phyloP scores from a whole-genome alignment of 2,113 vertebrate genomes.

The Leucopsar rothschildi region DNA sequence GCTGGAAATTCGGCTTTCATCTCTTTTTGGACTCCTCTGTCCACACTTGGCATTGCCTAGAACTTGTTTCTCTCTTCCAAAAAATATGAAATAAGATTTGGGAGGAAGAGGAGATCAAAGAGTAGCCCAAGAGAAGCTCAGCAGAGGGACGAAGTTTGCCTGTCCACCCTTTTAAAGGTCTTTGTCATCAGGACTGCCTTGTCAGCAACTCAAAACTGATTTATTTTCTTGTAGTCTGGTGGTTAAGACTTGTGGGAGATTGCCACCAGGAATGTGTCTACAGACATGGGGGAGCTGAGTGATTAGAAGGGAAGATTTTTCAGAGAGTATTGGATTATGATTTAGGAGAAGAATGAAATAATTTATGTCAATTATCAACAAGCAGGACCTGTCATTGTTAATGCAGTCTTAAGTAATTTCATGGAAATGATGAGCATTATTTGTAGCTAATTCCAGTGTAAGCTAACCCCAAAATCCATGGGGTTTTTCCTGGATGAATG shows the following conservation, averaged over 20 bases:
- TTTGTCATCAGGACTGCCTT: not conserved
- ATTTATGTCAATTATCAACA: not conserved
- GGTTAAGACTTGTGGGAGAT: not conserved
- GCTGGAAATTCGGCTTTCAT: slow-evolving; percentile 6
- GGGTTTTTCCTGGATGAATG: not conserved
- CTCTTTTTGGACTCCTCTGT: not conserved
- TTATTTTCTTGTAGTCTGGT: not conserved
- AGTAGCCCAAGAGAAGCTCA: not conserved
- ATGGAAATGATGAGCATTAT: not conserved
- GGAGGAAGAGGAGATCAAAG: not conserved
- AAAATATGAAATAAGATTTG: not conserved
- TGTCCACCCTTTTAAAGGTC: not conserved
- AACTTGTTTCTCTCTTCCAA: not conserved
- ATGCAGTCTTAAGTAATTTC: not conserved
- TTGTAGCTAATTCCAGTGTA: not conserved
- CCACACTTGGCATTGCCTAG: not conserved
- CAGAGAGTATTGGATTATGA: not conserved
- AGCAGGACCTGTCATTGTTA: not conserved
- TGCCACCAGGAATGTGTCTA: not conserved
- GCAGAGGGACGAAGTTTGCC: not conserved
- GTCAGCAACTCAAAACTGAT: not conserved
- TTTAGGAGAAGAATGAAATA: not conserved
- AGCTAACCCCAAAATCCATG: not conserved
- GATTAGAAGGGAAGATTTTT: not conserved
- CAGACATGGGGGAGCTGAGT: not conserved